Percentiles rank a stretch among this genome's conserved stretches.
Conservation (phyloP, 1,140 invertebrate species). For the Telenomus remus region DNA sequence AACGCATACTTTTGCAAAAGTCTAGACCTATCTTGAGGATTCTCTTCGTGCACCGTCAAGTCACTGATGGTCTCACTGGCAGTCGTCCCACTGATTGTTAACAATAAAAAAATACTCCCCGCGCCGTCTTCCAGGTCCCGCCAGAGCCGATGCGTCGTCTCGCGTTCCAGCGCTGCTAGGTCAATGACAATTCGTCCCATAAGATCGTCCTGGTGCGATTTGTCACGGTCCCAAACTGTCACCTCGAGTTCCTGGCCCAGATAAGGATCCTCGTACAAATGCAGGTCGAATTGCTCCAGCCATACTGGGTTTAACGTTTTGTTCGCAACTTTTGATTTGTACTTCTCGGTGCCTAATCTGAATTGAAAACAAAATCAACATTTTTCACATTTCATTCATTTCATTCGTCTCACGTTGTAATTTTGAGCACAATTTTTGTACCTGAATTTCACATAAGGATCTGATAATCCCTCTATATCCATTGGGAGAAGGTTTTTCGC, state of each 20-base stretch:
- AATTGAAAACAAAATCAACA: constrained; percentile 25
- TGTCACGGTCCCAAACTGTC: constrained; percentile 92
- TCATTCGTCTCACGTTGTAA: no score
- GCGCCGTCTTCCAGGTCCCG: constrained; percentile 91
- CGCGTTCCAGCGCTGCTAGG: constrained; percentile 87
- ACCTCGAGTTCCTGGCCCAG: constrained; percentile 90
- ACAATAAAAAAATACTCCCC: constrained; percentile 89
- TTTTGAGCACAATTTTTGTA: constrained; percentile 70
- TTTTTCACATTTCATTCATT: constrained; percentile 4
- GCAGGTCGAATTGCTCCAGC: constrained; percentile 98
- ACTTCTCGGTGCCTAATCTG: constrained; percentile 97
- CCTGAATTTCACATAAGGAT: constrained; percentile 98
- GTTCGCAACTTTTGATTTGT: constrained; percentile 95
- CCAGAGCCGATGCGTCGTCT: constrained; percentile 93
- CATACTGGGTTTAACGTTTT: constrained; percentile 91
- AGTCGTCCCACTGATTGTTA: constrained; percentile 96
- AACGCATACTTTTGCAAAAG: constrained; percentile 84
- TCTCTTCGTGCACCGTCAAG: constrained; percentile 88
- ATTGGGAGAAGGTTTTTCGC: constrained; percentile 92
- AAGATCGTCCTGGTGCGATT: constrained; percentile 87
- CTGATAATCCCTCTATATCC: constrained; percentile 92
- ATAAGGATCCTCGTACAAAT: constrained; percentile 92
- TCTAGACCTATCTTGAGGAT: constrained; percentile 81
- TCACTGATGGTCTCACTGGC: constrained; percentile 94
- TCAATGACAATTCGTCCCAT: constrained; percentile 93